Percentiles rank a stretch among this genome's conserved stretches.
Conservation (phyloP, 2,113 vertebrate species). For the Hyaena hyaena region DNA sequence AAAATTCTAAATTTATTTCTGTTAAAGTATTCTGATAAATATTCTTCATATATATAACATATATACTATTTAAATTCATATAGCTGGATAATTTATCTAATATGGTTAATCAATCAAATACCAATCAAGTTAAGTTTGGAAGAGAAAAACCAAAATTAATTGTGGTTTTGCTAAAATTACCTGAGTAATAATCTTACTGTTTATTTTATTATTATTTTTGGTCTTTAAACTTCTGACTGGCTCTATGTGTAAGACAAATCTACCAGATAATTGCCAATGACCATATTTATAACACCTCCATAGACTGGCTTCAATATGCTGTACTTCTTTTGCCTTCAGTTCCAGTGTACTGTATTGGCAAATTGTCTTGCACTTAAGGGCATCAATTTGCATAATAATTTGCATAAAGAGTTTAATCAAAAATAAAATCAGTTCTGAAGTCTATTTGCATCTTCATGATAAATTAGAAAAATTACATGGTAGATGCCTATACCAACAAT, state of each 20-base stretch:
- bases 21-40: background rate
- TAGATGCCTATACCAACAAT: constrained; percentile 29
- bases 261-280: background rate
- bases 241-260: background rate
- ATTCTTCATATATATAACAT: background rate
- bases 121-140: background rate
- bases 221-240: background rate
- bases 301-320: background rate
- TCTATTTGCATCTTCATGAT: constrained; percentile 70
- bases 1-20: background rate
- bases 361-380: constrained; percentile 51
- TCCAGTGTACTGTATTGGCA: constrained; percentile 29
- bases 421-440: constrained; percentile 68
- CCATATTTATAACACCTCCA: background rate
- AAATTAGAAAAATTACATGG: constrained; percentile 65
- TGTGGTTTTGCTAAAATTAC: background rate
- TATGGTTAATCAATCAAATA: background rate
- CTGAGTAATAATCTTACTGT: background rate
- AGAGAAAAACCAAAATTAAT: background rate
- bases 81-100: background rate
- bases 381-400: constrained; percentile 56
- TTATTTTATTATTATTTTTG: background rate
- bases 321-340: background rate
- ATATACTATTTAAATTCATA: background rate
- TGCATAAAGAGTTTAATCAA: constrained; percentile 62